Evolutionary conservation across 2,888 invertebrate genomes (phyloP), one percentile per base, ranked within the genome.

Genomic region (Caenorhabditis angaria): DNA sequence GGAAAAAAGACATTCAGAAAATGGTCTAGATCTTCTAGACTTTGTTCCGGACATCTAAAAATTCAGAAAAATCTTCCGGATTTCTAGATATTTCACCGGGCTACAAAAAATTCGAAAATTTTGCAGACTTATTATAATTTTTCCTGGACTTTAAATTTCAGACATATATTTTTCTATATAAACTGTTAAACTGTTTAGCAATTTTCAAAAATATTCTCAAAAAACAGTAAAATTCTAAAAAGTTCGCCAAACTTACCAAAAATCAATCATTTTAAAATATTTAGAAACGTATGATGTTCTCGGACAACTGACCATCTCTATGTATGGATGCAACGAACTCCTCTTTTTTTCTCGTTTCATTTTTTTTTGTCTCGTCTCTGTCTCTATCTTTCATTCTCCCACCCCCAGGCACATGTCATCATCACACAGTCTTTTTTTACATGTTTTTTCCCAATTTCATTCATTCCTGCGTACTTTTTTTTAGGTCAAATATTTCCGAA

Each of bases 361-460:
- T n/a, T n/a, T n/a, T n/a, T n/a, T n/a, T n/a, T n/a, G n/a, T n/a
- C n/a, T n/a, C n/a, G n/a, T n/a, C n/a, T n/a, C n/a, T 32, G 32
- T 32, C 5, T 32, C 6, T 32, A 12, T 8, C 12, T 5, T 32
- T 32, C 12, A 8, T 32, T 32, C 18, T 14, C 18, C 14, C 41
- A 41, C 41, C 41, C 41, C 41, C 41, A 41, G 41, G 41, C 41
- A n/a, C n/a, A n/a, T n/a, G n/a, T n/a, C n/a, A n/a, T n/a, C n/a
- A n/a, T n/a, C n/a, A n/a, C n/a, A n/a, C 41, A 41, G 41, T 41
- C 41, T 12, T 41, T 41, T 41, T 41, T 41, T 41, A 18, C 41
- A 12, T 18, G 32, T 32, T 8, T 14, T 5, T 18, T 41, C 8
- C 14, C 41, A 12, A 41, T 12, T 41, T 14, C n/a, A n/a, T 41